Evolutionary conservation across 1,140 invertebrate species (phyloP).

Genomic region (Lepidurus packardi): DNA sequence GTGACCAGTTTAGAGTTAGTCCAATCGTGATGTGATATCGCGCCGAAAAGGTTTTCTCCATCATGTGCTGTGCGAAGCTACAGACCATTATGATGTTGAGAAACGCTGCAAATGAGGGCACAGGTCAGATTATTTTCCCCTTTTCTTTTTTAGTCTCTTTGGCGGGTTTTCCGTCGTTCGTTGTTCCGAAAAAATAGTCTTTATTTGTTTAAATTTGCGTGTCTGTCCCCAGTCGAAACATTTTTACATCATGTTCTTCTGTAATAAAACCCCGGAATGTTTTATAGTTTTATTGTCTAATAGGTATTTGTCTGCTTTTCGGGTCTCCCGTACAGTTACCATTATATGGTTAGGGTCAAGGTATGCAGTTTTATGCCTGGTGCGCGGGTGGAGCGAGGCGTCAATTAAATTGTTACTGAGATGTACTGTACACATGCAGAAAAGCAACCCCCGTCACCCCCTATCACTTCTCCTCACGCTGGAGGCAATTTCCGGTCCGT

Average conservation of each 20-base stretch:
- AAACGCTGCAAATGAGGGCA: conserved; percentile 4
- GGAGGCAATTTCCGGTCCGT: neutral
- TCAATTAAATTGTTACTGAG: neutral
- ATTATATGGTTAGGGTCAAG: neutral
- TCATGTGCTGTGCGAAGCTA: neutral
- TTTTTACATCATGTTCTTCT: no score
- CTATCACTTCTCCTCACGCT: neutral
- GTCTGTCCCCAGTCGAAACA: neutral
- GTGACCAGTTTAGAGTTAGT: neutral
- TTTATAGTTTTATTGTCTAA: no score
- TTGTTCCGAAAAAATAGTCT: neutral
- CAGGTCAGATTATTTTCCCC: neutral
- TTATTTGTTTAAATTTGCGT: neutral
- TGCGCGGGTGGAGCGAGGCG: neutral
- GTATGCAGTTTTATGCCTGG: neutral
- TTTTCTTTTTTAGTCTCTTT: neutral
- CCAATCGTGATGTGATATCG: conserved; percentile 9
- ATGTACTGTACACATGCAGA: neutral
- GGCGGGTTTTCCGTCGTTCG: neutral
- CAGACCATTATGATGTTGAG: neutral
- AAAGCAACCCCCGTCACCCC: neutral
- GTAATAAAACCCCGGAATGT: no score
- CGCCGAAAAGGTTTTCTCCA: neutral
- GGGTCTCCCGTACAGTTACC: neutral
- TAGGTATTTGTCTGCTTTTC: neutral